These are phyloP conservation scores for Nipponacmea schrenckii DNA, from an alignment of 2,888 invertebrate species.

Conservation along the genomic window DNA sequence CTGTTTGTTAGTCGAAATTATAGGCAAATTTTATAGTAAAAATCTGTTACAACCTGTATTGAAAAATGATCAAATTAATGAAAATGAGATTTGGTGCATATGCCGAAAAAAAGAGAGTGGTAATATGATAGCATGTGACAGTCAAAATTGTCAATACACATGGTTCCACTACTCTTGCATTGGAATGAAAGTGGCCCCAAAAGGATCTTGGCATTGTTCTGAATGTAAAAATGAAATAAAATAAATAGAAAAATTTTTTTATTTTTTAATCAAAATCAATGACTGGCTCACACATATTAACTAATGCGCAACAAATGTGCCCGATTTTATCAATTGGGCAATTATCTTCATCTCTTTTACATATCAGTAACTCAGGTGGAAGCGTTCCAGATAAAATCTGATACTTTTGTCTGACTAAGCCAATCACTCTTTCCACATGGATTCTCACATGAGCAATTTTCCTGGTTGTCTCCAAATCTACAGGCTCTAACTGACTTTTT, in stretches of 20 bases:
- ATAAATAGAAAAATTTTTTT: neutral
- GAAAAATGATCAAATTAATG: neutral
- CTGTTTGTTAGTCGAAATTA: neutral
- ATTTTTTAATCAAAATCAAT: constrained; percentile 25
- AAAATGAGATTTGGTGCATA: no score
- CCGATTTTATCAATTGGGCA: constrained; percentile 24
- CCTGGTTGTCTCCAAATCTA: constrained; percentile 32
- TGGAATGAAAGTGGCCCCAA: constrained; percentile 11
- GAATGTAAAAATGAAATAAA: constrained; percentile 4
- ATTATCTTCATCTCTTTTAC: neutral
- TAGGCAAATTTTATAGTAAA: neutral
- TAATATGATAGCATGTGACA: constrained; percentile 24
- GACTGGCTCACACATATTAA: constrained; percentile 23
- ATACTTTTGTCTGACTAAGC: constrained; percentile 34
- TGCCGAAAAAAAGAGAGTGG: no score
- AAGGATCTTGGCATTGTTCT: no score
- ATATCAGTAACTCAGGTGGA: constrained; percentile 25
- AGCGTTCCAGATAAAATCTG: constrained; percentile 28
- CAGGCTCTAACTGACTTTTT: constrained; percentile 28
- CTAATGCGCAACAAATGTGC: constrained; percentile 21
- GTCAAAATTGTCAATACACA: constrained; percentile 17
- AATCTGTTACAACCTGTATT: neutral
- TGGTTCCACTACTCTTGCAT: constrained; percentile 28
- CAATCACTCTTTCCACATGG: constrained; percentile 38
- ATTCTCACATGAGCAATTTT: constrained; percentile 33